Conservation (phyloP, 2,888 invertebrate genomes). For the Notodonta ziczac region DNA sequence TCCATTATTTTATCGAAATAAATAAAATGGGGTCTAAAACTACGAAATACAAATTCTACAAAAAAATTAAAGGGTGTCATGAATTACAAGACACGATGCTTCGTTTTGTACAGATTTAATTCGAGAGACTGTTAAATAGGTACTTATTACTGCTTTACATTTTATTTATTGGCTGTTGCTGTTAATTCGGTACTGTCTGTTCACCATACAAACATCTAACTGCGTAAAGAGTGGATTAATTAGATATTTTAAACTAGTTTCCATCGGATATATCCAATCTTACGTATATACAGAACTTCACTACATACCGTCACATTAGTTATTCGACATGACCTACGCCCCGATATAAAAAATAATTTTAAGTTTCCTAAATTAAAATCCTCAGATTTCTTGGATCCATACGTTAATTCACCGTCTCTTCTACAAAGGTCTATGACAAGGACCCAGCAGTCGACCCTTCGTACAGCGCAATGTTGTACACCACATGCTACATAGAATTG, state of each 20-base stretch:
- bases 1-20: conserved; percentile 3
- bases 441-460: conserved; percentile 36
- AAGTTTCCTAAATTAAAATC: conserved; percentile 69
- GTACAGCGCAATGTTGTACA: conserved; percentile 31
- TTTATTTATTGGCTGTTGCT: conserved; percentile 68
- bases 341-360: conserved; percentile 71
- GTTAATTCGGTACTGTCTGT: conserved; percentile 75
- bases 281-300: conserved; percentile 76
- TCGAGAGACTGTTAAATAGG: conserved; percentile 79
- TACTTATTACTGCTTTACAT: conserved; percentile 81
- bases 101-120: conserved; percentile 84
- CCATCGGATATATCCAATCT: conserved; percentile 53
- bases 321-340: conserved; percentile 59
- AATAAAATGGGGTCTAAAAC: conserved; percentile 19
- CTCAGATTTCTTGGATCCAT: conserved; percentile 56
- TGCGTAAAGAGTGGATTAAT: conserved; percentile 51
- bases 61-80: conserved; percentile 42
- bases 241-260: conserved; percentile 42
- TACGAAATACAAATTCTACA: conserved; percentile 20
- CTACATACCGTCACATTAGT: conserved; percentile 59
- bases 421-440: conserved; percentile 50
- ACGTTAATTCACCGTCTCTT: conserved; percentile 55
- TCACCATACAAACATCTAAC: conserved; percentile 57
- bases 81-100: conserved; percentile 73
- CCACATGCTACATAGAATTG: conserved; percentile 26